Conservation (phyloP, 2,888 invertebrate genomes). For the Vesta saturnalis region DNA sequence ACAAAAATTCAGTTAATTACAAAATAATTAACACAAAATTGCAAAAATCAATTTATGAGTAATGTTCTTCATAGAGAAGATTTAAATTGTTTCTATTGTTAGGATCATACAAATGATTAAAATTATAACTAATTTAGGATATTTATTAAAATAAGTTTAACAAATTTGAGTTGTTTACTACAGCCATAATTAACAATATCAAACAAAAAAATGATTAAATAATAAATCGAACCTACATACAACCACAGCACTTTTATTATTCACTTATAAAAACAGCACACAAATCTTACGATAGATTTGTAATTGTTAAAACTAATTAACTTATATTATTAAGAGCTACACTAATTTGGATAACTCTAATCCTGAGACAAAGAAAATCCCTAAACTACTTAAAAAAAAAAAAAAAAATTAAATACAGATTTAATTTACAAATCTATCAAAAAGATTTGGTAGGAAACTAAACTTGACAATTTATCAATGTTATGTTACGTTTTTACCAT, state of each 20-base stretch:
- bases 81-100: not conserved
- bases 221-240: conserved; percentile 17
- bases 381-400: not conserved
- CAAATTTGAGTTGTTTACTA: not conserved
- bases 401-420: conserved; percentile 9
- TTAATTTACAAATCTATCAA: conserved; percentile 17
- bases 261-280: conserved; percentile 4
- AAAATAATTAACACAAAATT: not conserved
- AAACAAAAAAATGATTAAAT: conserved; percentile 4
- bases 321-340: conserved; percentile 10
- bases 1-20: not conserved
- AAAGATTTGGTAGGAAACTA: not conserved
- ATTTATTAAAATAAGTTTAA: too few relatives aligned
- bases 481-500: too few relatives aligned
- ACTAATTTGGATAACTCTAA: conserved; percentile 17
- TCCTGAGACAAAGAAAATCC: conserved; percentile 19
- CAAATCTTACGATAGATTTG: conserved; percentile 7
- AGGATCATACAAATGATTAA: not conserved
- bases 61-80: not conserved
- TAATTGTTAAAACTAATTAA: not conserved
- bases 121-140: not conserved
- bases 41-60: not conserved
- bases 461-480: too few relatives aligned
- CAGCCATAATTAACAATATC: conserved; percentile 5
- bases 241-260: conserved; percentile 28